Evolutionary conservation across 2,888 invertebrate species (phyloP).

Genomic region (Tribolium freemani): DNA sequence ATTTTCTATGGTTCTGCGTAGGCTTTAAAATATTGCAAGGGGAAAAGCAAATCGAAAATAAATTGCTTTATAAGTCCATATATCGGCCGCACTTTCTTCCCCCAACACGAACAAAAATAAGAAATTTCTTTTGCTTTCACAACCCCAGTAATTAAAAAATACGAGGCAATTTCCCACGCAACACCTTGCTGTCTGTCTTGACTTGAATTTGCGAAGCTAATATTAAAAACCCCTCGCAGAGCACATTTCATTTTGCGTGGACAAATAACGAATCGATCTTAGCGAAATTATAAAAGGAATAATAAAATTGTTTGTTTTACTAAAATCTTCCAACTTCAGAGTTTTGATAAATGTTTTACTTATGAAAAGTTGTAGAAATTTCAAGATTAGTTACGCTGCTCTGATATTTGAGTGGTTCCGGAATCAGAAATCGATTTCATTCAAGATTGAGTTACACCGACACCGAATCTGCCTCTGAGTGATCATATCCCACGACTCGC

Average conservation of each 20-base stretch:
- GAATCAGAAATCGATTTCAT: not conserved
- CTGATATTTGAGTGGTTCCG: not conserved
- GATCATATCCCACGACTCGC: not conserved
- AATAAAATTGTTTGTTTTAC: not conserved
- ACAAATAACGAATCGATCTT: not conserved
- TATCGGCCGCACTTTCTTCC: conserved; percentile 12
- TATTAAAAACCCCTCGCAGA: too few species aligned
- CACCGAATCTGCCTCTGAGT: not conserved
- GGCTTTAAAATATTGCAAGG: conserved; percentile 26
- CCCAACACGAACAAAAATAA: not conserved
- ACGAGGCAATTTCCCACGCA: not conserved
- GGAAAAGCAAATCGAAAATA: conserved; percentile 19
- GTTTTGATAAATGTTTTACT: not conserved
- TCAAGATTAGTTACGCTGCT: not conserved
- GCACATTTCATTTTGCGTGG: not conserved
- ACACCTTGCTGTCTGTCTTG: not conserved
- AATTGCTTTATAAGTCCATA: conserved; percentile 27
- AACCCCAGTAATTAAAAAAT: not conserved
- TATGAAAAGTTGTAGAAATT: not conserved
- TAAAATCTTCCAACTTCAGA: not conserved
- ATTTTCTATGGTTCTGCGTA: conserved; percentile 21
- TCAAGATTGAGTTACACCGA: not conserved
- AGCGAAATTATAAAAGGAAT: not conserved
- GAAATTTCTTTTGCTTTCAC: not conserved
- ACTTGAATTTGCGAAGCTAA: not conserved